Evolutionary conservation across 2,888 invertebrate species (phyloP), one percentile per base, ranked within the genome.

Genomic region (Tinea pellionella): DNA sequence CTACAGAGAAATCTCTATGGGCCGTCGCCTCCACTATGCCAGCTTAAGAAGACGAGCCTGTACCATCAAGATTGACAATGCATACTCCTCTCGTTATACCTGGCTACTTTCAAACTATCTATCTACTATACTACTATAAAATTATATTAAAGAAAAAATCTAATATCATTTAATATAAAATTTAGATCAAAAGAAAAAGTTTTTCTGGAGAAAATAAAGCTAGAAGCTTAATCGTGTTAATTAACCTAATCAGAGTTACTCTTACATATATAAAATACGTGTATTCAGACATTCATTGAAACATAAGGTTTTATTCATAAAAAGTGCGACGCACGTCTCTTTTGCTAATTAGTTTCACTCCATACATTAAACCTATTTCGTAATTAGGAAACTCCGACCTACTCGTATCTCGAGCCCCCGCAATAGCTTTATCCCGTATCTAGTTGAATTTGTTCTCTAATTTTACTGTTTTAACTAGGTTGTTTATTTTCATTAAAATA

Each of bases 301-400:
- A 37, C 37, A 37, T 37, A n/a, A 37, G 37, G 37, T n/a, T 37
- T 37, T 37, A 37, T 37, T 37, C 37, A 37, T 37, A 37, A 37
- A 37, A 37, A 37, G 11, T 37, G 37, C 57, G n/a, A 57, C 32
- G 13, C 57, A 57, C 57, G 57, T 57, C 32, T 32, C 30, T n/a
- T 57, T 32, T 16, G 32, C 57, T 79, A 80, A 83, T 78, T 78
- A 82, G 75, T 65, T 57, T 69, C 72, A 73, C 71, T 73, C 73
- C 72, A 76, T 77, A 75, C 80, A 80, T 79, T 81, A 78, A 57
- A 70, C 77, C 78, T 75, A 76, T 80, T 82, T 74, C 76, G 78
- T 79, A 80, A 82, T 80, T 81, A 80, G 69, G 67, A 75, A 74
- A 68, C 13, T 57, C 18, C 12, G 11, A 47, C 24, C 55, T 24